Evolutionary conservation across 1,140 invertebrate species (phyloP), one percentile per base, ranked within the genome.

Genomic region (Cydia amplana): DNA sequence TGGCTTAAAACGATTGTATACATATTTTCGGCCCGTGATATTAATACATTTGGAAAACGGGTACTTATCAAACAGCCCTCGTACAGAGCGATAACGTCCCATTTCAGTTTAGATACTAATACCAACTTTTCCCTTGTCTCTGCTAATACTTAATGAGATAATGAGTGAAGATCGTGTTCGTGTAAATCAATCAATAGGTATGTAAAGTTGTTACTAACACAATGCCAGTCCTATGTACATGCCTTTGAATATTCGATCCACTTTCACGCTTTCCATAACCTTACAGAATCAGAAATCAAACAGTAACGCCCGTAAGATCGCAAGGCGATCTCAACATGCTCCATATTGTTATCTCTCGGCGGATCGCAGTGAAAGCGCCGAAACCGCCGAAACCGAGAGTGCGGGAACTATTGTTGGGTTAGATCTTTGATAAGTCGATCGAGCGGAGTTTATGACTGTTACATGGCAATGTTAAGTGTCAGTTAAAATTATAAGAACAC

Each of bases 331-430:
- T 64, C 46, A 16, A 9, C 46, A 49, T 18, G 64, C 64, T 67
- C 64, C 64, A n/a, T 65, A 18, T 36, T n/a, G 14, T 28, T 67
- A 67, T 67, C 64, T n/a, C 16, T 18, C 64, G 64, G 64, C 64
- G 64, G 14, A 67, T 67, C 64, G 32, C 64, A 36, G 28, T 36
- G 64, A 67, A 36, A 36, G 28, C 16, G n/a, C 51, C 51, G 51
- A 16, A 16, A 7, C 14, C 25, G 64, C 64, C 25, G 64, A 67
- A 67, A 67, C 64, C 14, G 64, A 32, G 64, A 28, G 64, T 32
- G 64, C 36, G 36, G 64, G 64, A 67, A 67, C 64, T 16, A 36
- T 67, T 67, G 64, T 36, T 28, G 3, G n/a, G 64, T 36, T 28
- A 10, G n/a, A 36, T 40, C 36, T 40, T 10, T 40, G 36, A 40